Evolutionary conservation across 2,888 invertebrate species (phyloP), one percentile per base, ranked within the genome.

Genomic region (Acleris holmiana): DNA sequence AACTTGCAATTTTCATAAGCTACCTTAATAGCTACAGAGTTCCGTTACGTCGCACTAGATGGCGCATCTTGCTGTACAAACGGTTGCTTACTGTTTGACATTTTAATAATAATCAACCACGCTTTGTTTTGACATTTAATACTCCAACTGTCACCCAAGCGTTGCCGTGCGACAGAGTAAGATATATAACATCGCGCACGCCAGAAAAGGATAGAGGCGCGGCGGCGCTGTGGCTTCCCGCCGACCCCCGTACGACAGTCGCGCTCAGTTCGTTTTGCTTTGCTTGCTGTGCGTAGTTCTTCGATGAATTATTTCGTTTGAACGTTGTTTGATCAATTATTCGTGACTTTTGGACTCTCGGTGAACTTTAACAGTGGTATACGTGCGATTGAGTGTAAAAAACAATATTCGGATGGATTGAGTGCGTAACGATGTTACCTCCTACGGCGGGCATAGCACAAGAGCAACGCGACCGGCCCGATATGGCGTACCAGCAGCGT

Each of bases 91-190:
- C 73, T 78, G 78, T 82, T 83, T 88, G 88, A 88, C 88, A 85
- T 87, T 85, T 84, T 73, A 76, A 73, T 71, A 68, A 78, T 75
- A 72, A 65, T 68, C 68, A 76, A 74, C 86, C 88, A 89, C 88
- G 89, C 90, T 91, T 89, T 91, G 91, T 90, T 91, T 84, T 90
- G 91, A 91, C 90, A 84, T 86, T 85, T 76, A 73, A 77, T 78
- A 75, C 77, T 79, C 78, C 70, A 82, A 82, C 83, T 88, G 89
- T 86, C 86, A 87, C 78, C 75, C 74, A 78, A 84, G 84, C 84
- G 80, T 82, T 82, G 74, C 71, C 68, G 79, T 78, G 80, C 55
- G 74, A 85, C 73, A 56, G 83, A 82, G 83, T 83, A 10, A 69
- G 54, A 66, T 65, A 76, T 81, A 83, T 40, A 25, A 69, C 60